Evolutionary conservation across 2,113 vertebrate genomes (phyloP), one percentile per base, ranked within the genome.

Genomic region (Theropithecus gelada): DNA sequence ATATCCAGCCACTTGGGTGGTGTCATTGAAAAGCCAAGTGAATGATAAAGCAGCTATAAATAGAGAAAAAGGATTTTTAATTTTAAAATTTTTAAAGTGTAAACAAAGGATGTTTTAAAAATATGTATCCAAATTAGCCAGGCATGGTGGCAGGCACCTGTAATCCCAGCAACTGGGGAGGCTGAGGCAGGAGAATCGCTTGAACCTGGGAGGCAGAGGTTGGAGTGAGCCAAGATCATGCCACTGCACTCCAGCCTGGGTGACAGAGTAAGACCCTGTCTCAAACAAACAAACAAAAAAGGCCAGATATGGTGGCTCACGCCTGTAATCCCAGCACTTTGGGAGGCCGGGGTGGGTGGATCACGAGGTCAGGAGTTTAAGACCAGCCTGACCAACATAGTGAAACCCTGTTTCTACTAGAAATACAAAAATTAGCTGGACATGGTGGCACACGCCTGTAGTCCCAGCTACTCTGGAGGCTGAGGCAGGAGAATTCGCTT

Each of bases 21-120:
- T 61, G 18, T 80, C 55, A 91, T 16, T 45, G 48, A 86, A 95
- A 96, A 68, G 64, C 83, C 57, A 96, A 38, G 91, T 91, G 61
- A 96, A 43, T 45, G 79, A 57, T 57, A 86, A 92, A n/a, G 89
- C 32, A 86, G 25, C 32, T 66, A 22, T 64, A 88, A 95, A 90
- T 3, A 93, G 59, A 23, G 59, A 75, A 81, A 66, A 45, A 75
- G 12, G 25, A 27, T 14, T 13, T 75, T 43, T 59, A 89, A 90
- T 45, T 75, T 48, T 30, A 82, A 70, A 50, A 52, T 45, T 57
- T 93, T 80, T 30, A 17, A 23, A 68, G 45, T 4, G 48, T 17
- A n/a, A 35, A 35, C 9, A 79, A 52, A 52, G 48, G 32, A 79
- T 52, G 13, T 79, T 79, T 79, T 76, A 93, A 66, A 96, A 88